Evolutionary conservation across 2,113 vertebrate genomes (phyloP).

Genomic region (Lasiurus cinereus): DNA sequence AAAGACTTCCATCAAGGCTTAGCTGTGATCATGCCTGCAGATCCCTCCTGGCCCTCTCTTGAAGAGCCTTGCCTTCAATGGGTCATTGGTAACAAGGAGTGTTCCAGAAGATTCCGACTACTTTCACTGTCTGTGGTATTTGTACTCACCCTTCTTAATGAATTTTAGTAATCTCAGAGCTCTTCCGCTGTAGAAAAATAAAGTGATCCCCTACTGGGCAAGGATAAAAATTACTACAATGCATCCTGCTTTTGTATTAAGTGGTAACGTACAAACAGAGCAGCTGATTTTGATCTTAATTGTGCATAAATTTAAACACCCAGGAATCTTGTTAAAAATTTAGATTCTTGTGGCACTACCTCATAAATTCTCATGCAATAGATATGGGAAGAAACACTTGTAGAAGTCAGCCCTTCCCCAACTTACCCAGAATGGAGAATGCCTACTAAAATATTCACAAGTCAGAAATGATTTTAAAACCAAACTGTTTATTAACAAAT

Average conservation of each 20-base stretch:
- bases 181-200: neutral
- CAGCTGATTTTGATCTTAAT: constrained; percentile 14
- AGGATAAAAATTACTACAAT: constrained; percentile 7
- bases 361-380: neutral
- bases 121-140: neutral
- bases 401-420: neutral
- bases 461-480: neutral
- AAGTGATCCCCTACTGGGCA: neutral
- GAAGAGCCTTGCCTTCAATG: neutral
- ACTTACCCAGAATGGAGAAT: neutral
- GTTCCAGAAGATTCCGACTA: neutral
- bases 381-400: neutral
- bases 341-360: neutral
- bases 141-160: constrained; percentile 56
- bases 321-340: neutral
- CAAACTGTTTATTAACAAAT: neutral
- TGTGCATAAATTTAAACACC: constrained; percentile 2
- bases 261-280: neutral
- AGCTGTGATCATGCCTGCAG: neutral
- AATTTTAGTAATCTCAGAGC: neutral
- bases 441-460: neutral
- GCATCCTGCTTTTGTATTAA: neutral
- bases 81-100: neutral
- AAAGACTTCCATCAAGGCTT: constrained; percentile 38
- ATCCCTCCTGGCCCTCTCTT: neutral